phyloP scores from a whole-genome alignment of 2,888 invertebrate genomes.

The Philhelius pedissequus region DNA sequence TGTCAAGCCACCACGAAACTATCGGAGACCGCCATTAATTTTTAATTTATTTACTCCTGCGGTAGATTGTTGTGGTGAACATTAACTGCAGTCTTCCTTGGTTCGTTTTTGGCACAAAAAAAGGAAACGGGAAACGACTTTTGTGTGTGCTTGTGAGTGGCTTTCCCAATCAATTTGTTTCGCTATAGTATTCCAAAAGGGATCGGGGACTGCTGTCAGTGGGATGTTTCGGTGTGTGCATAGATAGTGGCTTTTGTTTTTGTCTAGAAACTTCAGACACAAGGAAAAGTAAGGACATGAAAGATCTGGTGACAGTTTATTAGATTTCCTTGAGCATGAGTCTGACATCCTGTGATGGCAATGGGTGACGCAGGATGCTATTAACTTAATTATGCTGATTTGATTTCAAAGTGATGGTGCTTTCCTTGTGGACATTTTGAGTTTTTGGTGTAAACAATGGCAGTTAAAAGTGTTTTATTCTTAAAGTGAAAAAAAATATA shows the following conservation, averaged over 20 bases:
- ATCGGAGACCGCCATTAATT: constrained; percentile 61
- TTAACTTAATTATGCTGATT: constrained; percentile 22
- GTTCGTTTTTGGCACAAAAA: not conserved
- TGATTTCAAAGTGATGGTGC: constrained; percentile 5
- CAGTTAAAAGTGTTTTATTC: too few species aligned
- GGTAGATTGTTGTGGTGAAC: constrained; percentile 59
- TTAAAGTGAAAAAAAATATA: too few species aligned
- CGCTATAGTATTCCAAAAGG: not conserved
- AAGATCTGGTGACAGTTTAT: constrained; percentile 59
- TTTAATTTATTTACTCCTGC: constrained; percentile 68
- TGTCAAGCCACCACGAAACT: constrained; percentile 37
- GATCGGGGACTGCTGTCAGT: not conserved
- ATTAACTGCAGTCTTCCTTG: constrained; percentile 56
- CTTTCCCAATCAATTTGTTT: constrained; percentile 38
- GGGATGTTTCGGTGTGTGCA: not conserved
- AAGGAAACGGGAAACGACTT: not conserved
- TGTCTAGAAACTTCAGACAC: not conserved
- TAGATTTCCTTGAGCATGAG: constrained; percentile 29
- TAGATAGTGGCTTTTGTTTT: constrained; percentile 19
- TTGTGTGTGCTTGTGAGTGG: not conserved
- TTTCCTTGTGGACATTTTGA: not conserved
- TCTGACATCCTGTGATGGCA: not conserved
- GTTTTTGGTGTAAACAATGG: not conserved
- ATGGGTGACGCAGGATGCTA: constrained; percentile 5
- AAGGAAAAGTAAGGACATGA: not conserved